Evolutionary conservation across 2,113 vertebrate species (phyloP), one percentile per base, ranked within the genome.

Genomic region (Pteruthius melanotis): DNA sequence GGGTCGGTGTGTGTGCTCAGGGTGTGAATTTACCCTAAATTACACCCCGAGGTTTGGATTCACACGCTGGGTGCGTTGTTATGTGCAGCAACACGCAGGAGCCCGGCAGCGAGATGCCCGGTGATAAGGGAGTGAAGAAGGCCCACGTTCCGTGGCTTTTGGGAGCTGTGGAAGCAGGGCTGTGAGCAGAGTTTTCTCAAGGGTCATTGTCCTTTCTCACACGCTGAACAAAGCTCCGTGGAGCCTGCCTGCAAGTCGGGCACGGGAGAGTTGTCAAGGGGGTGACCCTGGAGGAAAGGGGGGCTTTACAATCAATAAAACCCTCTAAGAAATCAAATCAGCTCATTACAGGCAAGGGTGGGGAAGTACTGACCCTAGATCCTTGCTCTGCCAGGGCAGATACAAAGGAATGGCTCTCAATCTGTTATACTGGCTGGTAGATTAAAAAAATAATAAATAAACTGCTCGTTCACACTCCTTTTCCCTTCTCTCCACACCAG

Each of bases 21-120:
- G 0, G 40, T 23, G 82, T 2, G 2, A 8, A 30, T 68, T 89
- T 11, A 11, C n/a, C 40, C 1, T 8, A 5, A 56, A 70, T 70
- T 11, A 53, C 65, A 45, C 54, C 17, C 45, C 7, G 17, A 31
- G 26, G 20, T 70, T 5, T 35, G 65, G 18, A 21, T 28, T 78
- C 65, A 45, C 68, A 52, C 0, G 0, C 56, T 74, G 4, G 0
- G 6, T 4, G 57, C 10, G 75, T 7, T 66, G 64, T 47, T 47
- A 21, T 45, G 63, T 27, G 87, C 90, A 88, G 82, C 63, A 70
- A 66, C 88, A 59, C 1, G 88, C 91, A 94, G 52, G 23, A 75
- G 68, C 21, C 72, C 4, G 40, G 81, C 93, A 8, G 49, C 2
- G 20, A 89, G 91, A 78, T 96, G 49, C 56, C 22, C 20, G 10